Evolutionary conservation across 1,140 invertebrate species (phyloP), one percentile per base, ranked within the genome.

Genomic region (Saccostrea glomerata): DNA sequence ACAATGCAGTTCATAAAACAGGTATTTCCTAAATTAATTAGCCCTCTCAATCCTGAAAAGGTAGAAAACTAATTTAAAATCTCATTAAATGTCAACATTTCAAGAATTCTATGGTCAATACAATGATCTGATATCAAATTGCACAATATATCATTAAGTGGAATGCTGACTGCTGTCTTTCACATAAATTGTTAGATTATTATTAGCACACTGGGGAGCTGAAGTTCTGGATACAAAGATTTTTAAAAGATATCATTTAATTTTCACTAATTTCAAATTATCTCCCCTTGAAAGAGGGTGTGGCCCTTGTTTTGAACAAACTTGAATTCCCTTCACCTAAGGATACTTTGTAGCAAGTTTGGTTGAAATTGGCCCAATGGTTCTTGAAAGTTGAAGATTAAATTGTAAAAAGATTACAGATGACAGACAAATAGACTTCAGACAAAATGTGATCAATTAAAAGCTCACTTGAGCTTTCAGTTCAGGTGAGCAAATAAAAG

Each of bases 1-100:
- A 99, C 97, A 93, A 99, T 99, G 93, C 98, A 98, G 95, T 99
- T 99, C 98, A 99, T 99, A 94, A 99, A 99, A 95, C 99, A 99
- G 0, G 99, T 99, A 90, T 98, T 98, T n/a, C 99, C 98, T 91
- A 99, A 95, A 95, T 99, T 99, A 90, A 99, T 97, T 36, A 99
- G 96, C 2, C 99, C 99, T 89, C 98, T 96, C 56, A 95, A 89
- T 89, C 95, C 94, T 95, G 89, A 12, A 91, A 89, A 86, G 58
- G 90, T 85, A 66, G 63, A 85, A 70, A 84, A 84, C 15, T 60
- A 12, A 15, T 60, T 13, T 60, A 9, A 47, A 47, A 63, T 63
- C 58, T 63, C 30, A 36, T 36, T 36, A 36, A 36, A 36, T 36
- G 30, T 36, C 30, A 36, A 36, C 30, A 36, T 36, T 36, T 36